Evolutionary conservation across 2,113 vertebrate genomes (phyloP), one percentile per base, ranked within the genome.

Genomic region (Tetrao urogallus): DNA sequence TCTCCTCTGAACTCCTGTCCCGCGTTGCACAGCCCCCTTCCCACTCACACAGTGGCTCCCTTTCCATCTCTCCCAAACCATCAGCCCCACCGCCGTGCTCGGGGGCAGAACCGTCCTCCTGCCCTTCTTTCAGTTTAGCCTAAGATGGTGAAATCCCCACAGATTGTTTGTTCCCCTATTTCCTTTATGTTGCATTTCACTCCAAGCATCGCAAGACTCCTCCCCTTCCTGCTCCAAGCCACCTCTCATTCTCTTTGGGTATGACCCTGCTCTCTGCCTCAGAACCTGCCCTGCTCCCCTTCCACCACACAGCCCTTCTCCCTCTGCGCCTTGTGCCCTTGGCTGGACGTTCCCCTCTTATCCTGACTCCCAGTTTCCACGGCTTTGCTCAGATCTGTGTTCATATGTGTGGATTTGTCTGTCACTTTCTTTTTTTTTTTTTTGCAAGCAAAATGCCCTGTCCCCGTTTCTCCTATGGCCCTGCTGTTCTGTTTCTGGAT

Each of bases 101-200:
- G 6, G 78, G 82, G 90, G 63, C 89, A 94, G 86, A 86, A 66
- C 73, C 75, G 86, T 94, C 69, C 90, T 86, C 93, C 94, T 96
- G 85, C 93, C 86, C 96, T 95, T 94, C 92, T 97, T 97, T 97
- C 95, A 97, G 93, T 98, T 98, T 96, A 94, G 95, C 97, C 96
- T 90, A 89, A 84, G 96, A 97, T 98, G 97, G 96, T 97, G 97
- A 98, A 97, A 96, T 96, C 92, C 95, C 92, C 80, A 71, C 94
- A 96, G 96, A 97, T 97, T 96, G 74, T 96, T 97, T 97, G 97
- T 97, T 98, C 97, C 97, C 95, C 97, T 97, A 97, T 97, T 98
- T 97, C 97, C 94, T 95, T 97, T 97, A 97, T 96, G 94, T 96
- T 95, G 92, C 94, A 94, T 97, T 96, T 98, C 95, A 97, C 96